Evolutionary conservation across 2,113 vertebrate genomes (phyloP), one percentile per base, ranked within the genome.

Genomic region (Sisor rabdophorus): DNA sequence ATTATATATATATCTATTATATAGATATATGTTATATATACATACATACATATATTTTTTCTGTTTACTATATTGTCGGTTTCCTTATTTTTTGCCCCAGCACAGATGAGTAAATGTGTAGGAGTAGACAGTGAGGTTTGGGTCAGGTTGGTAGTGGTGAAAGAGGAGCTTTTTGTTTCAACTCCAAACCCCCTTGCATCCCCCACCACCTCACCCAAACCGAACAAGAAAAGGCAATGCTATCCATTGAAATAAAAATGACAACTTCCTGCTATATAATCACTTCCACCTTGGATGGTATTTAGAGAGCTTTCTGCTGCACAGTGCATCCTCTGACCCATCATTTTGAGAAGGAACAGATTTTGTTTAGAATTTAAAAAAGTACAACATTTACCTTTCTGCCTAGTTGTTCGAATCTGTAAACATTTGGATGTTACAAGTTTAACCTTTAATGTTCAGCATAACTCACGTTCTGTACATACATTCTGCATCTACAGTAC

Each of bases 161-260:
- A 75, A 75, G 65, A 77, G 76, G 61, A 61, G 77, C 30, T 16
- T 50, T 83, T 82, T 83, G 40, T 4, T 44, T 7, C 32, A 36
- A 36, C 32, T 36, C 32, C 32, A 3, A 36, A 44, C 40, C 40
- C 40, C 40, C 40, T 44, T 1, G 4, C 40, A 2, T 6, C 40
- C 40, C 40, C 40, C 40, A 44, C 86, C 56, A 52, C 47, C 71
- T 50, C 56, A 44, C 40, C 32, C 32, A 36, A 36, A 36, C 83
- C 56, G 44, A 63, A 70, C 65, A 40, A 47, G 76, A 74, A 80
- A 82, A 78, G 59, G 73, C 78, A 85, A 81, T 22, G 77, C 77
- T 87, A 88, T 88, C 81, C 82, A 82, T 89, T 87, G 85, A 85
- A 83, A 85, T 52, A 82, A 84, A 76, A 86, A 83, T 30, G 76